Evolutionary conservation across 2,888 invertebrate genomes (phyloP), one percentile per base, ranked within the genome.

Genomic region (Drosophila siamana): DNA sequence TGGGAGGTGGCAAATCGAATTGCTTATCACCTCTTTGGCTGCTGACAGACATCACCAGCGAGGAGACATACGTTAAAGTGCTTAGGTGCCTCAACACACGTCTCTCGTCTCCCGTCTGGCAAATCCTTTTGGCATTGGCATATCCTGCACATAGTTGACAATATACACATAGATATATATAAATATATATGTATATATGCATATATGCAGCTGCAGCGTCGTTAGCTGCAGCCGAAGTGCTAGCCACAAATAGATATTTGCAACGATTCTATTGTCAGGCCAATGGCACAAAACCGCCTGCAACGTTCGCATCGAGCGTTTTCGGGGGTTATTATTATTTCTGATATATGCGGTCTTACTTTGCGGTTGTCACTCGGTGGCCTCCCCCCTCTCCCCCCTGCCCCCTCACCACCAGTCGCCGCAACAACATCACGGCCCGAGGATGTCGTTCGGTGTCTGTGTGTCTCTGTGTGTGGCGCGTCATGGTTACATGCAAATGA

Each of bases 401-500:
- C n/a, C n/a, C n/a, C n/a, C n/a, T n/a, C n/a, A n/a, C n/a, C n/a
- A n/a, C n/a, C 72, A 78, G 79, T 74, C 77, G 79, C 65, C 86
- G 59, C 66, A 52, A 46, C 40, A 33, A 6, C 62, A 46, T 60
- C n/a, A n/a, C n/a, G 36, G 70, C 70, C 56, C 38, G 46, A 71
- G 71, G 77, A 71, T 61, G 33, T 50, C 61, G 13, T 40, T 60
- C 61, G 78, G 65, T 69, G 33, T 47, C 61, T 19, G 40, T 54
- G 56, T 76, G 67, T 70, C 72, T 76, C 73, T 78, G 70, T 77
- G 77, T 57, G 78, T 63, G 69, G 65, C 77, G 72, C 74, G 70
- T 72, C 83, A 80, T 82, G 79, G 88, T 69, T 86, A 80, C 82
- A 89, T 90, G 89, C 90, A 90, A 89, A 89, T 89, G 89, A 83